These are phyloP conservation scores for Chydorus sphaericus DNA, from an alignment of 2,888 invertebrate genomes.

Conservation along the genomic window DNA sequence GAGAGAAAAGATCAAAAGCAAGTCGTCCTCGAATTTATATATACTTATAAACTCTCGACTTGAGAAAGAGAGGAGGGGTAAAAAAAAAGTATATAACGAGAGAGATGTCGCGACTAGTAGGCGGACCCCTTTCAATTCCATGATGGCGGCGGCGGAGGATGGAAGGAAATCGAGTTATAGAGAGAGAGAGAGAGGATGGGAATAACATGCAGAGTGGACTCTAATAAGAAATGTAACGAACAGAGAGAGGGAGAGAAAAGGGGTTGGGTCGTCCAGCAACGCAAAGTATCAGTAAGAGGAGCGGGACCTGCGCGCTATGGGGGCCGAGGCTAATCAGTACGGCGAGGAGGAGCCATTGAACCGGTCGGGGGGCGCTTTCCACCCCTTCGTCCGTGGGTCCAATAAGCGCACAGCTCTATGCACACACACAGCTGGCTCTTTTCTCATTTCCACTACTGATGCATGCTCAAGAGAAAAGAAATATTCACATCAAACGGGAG, in stretches of 20 bases:
- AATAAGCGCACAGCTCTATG: slow-evolving; percentile 12
- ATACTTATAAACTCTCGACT: background rate
- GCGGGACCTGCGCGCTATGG: too few relatives aligned
- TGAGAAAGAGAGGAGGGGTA: background rate
- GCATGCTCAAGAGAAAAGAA: background rate
- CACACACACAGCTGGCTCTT: slow-evolving; percentile 13
- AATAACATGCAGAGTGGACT: slow-evolving; percentile 7
- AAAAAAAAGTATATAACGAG: background rate
- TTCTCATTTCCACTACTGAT: slow-evolving; percentile 12
- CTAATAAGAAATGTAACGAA: slow-evolving; percentile 12
- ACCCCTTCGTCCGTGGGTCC: slow-evolving; percentile 1
- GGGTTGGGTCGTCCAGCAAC: too few relatives aligned
- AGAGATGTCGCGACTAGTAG: background rate
- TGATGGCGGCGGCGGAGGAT: slow-evolving; percentile 7
- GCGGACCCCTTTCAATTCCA: slow-evolving; percentile 1
- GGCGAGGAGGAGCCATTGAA: background rate
- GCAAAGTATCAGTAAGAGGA: too few relatives aligned
- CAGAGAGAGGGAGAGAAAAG: slow-evolving; percentile 7
- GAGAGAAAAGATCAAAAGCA: slow-evolving; percentile 1
- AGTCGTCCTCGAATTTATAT: background rate
- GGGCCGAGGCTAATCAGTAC: slow-evolving; percentile 13
- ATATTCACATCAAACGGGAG: slow-evolving; percentile 3
- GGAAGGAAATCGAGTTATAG: slow-evolving; percentile 11
- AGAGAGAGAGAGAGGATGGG: slow-evolving; percentile 13
- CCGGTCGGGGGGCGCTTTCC: background rate